Evolutionary conservation across 2,797 vertebrate species (phyloP), one percentile per base, ranked within the genome.

Genomic region (Micrastur ruficollis): DNA sequence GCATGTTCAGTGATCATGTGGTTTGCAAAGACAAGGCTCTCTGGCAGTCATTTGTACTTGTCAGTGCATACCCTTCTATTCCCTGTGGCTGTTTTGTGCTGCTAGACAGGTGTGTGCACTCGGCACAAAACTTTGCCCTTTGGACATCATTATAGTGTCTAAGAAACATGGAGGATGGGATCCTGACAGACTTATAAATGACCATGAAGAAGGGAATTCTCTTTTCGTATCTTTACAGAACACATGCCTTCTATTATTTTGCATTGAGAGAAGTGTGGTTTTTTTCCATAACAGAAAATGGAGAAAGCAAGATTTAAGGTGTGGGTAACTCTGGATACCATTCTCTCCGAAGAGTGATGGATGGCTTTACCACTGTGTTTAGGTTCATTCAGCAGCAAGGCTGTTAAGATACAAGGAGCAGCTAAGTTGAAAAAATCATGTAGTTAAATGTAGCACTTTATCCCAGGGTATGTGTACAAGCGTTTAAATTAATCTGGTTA

Each of bases 51-150:
- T 96, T 95, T 95, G 73, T 97, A 86, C 95, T 93, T 93, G 91
- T 97, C 96, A 90, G 72, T 55, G 70, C 85, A 90, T 89, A 91
- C 74, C 80, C 95, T 90, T 84, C 61, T 76, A 46, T 93, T 89
- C 92, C 91, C 91, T 40, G 66, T 84, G 95, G 95, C 93, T 93
- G 34, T 95, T 97, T 80, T 61, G 82, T 53, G 90, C 83, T 93
- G 68, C 82, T 93, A 83, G 94, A 96, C 94, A 96, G 96, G 96
- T 96, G 95, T 95, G 93, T 94, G 90, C 74, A 67, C 85, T 93
- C 80, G 9, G 9, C 79, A 90, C 91, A 93, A 93, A 95, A 93
- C 89, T 82, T 83, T 96, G 93, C 90, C 90, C 95, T 96, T 97
- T 70, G 55, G 90, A 95, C 84, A 96, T 94, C 85, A 87, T 95